A percentile compares a stretch with the other conserved stretches of the same genome.
phyloP scores from a whole-genome alignment of 2,888 invertebrate species.

The Patella ulyssiponensis region DNA sequence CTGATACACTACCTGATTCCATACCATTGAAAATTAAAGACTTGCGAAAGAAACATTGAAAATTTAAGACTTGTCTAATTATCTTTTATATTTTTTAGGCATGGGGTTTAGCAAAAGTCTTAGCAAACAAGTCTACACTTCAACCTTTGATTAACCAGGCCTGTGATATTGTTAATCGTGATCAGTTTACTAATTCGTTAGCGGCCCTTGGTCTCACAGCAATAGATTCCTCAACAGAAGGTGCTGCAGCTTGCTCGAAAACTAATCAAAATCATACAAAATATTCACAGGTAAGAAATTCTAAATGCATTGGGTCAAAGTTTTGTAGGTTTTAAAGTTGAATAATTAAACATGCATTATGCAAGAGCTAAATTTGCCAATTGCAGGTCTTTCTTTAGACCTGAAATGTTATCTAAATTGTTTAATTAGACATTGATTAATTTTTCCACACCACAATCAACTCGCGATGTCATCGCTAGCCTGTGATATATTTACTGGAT shows the following conservation, averaged over 20 bases:
- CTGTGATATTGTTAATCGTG: constrained; percentile 78
- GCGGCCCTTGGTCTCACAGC: constrained; percentile 76
- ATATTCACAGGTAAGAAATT: constrained; percentile 52
- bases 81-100: constrained; percentile 55
- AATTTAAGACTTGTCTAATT: neutral
- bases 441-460: too few relatives aligned
- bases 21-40: too few relatives aligned
- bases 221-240: constrained; percentile 60
- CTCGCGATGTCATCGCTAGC: too few relatives aligned
- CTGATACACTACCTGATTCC: too few relatives aligned
- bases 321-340: too few relatives aligned
- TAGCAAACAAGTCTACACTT: constrained; percentile 61
- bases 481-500: too few relatives aligned
- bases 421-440: too few relatives aligned
- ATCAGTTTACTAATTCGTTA: constrained; percentile 78
- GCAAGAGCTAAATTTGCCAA: too few relatives aligned
- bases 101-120: constrained; percentile 69
- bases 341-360: too few relatives aligned
- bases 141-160: constrained; percentile 72
- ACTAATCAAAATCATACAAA: constrained; percentile 34
- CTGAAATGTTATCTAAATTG: too few relatives aligned
- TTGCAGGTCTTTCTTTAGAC: too few relatives aligned
- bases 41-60: neutral
- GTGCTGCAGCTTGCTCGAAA: constrained; percentile 15
- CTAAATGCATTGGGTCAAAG: too few relatives aligned